Evolutionary conservation across 2,888 invertebrate species (phyloP), one percentile per base, ranked within the genome.

Genomic region (Litoditis marina): DNA sequence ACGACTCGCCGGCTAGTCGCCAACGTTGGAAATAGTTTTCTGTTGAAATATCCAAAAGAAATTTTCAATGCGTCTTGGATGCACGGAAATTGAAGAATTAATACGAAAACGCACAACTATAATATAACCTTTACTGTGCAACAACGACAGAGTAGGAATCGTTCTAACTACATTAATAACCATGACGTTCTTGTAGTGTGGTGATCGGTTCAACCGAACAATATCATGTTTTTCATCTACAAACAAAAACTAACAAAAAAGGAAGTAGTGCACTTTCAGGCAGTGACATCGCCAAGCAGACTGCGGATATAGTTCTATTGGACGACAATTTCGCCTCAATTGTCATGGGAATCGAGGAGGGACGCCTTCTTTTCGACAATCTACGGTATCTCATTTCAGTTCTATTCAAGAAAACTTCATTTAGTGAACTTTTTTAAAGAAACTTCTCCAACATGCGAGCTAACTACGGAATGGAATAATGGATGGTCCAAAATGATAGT

Each of bases 311-410:
- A 44, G 79, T 79, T 8, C 71, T 80, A 2, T 68, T 79, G 25
- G 81, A 81, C 54, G 81, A 81, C 66, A 81, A 81, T 49, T 81
- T 80, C 58, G 77, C 77, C 0, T 74, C 76, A 6, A 74, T 79
- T 58, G 79, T 79, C 7, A 68, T 71, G 61, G 78, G 79, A 28
- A 79, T 79, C 46, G 79, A 79, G 58, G 81, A 81, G 53, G 81
- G 81, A 8, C 64, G 81, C 28, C 62, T 81, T 1, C 62, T 81
- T 8, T 81, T 81, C 55, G 81, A 73, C 44, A 75, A 73, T 55
- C 54, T 73, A 16, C 57, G 71, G 71, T 69, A 19, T 19, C 11
- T 27, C 25, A 11, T 27, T 44, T 32, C 19, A 4, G 6, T n/a
- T 50, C 1, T 7, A 1, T 28, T 50, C 7, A n/a, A n/a, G n/a